phyloP scores from a whole-genome alignment of 2,113 vertebrate genomes.

The Coptodon rendalli region DNA sequence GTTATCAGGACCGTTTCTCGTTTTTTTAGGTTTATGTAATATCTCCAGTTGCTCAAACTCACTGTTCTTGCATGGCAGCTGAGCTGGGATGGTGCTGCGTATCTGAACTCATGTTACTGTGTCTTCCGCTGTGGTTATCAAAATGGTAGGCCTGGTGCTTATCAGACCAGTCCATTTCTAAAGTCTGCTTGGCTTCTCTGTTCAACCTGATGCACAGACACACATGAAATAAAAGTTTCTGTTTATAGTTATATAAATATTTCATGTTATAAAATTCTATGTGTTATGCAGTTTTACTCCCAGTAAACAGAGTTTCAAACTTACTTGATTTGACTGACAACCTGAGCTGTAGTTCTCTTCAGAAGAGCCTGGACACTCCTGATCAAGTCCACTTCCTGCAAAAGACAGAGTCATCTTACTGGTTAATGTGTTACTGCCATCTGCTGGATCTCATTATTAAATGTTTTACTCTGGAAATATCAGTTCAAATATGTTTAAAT shows the following conservation, averaged over 20 bases:
- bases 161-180: constrained; percentile 89
- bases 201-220: constrained; percentile 72
- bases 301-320: neutral
- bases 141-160: constrained; percentile 79
- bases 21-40: neutral
- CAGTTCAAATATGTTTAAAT: neutral
- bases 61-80: constrained; percentile 77
- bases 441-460: neutral
- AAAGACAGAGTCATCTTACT: neutral
- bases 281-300: neutral
- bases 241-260: neutral
- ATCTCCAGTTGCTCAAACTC: constrained; percentile 29
- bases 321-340: constrained; percentile 82
- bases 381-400: constrained; percentile 87
- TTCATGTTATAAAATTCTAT: neutral
- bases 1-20: neutral
- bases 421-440: neutral
- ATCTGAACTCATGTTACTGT: constrained; percentile 73
- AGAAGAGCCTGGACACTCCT: constrained; percentile 84
- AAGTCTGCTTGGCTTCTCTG: constrained; percentile 73
- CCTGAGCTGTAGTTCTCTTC: constrained; percentile 81
- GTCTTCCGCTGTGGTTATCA: constrained; percentile 73
- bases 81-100: constrained; percentile 76
- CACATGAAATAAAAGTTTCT: neutral
- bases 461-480: neutral